Evolutionary conservation across 1,140 invertebrate genomes (phyloP).

Genomic region (Telenomus remus): DNA sequence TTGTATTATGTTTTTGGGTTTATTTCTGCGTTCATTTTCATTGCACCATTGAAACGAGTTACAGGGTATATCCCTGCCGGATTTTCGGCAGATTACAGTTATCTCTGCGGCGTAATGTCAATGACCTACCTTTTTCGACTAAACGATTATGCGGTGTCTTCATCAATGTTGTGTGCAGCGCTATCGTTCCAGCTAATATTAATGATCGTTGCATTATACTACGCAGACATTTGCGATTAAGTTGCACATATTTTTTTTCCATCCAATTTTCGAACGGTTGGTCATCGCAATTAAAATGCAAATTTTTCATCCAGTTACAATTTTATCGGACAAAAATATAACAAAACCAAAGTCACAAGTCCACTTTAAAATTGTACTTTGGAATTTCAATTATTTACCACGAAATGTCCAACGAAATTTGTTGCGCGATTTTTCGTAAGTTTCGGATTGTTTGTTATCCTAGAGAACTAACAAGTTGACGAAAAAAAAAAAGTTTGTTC

Average conservation of each 20-base stretch:
- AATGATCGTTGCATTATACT: constrained; percentile 1
- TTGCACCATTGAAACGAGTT: constrained; percentile 43
- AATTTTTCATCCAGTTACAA: too few relatives aligned
- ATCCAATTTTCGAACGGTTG: neutral
- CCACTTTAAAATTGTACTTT: too few relatives aligned
- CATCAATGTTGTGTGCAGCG: constrained; percentile 32
- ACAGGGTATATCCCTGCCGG: constrained; percentile 54
- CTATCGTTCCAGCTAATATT: constrained; percentile 21
- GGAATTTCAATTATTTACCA: too few relatives aligned
- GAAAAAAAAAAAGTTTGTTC: constrained; percentile 43
- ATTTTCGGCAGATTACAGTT: constrained; percentile 72
- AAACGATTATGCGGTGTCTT: constrained; percentile 38
- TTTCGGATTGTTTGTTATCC: too few relatives aligned
- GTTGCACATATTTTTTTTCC: neutral
- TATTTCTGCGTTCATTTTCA: constrained; percentile 37
- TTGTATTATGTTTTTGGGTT: constrained; percentile 15
- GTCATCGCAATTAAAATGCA: neutral
- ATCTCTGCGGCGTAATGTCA: constrained; percentile 68
- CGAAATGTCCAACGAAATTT: too few relatives aligned
- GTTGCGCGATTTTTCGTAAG: too few relatives aligned
- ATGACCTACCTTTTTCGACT: constrained; percentile 63
- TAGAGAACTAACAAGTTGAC: too few relatives aligned
- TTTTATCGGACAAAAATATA: too few relatives aligned
- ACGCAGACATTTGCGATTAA: neutral
- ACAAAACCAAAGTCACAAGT: too few relatives aligned